Percentiles rank a stretch among this genome's conserved stretches.
phyloP scores from a whole-genome alignment of 2,797 vertebrate genomes.

The Harpagifer antarcticus region DNA sequence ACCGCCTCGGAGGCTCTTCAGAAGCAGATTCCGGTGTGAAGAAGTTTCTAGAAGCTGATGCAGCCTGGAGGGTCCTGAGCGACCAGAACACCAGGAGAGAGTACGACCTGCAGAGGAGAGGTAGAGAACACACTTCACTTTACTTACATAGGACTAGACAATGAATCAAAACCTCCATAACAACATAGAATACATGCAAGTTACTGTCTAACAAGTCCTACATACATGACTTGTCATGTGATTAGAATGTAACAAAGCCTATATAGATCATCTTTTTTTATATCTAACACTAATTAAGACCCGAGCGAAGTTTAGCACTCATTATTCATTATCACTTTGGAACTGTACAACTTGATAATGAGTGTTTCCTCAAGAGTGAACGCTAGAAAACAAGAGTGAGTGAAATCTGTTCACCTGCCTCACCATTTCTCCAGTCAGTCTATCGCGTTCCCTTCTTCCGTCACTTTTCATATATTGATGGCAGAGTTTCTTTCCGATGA shows the following conservation, averaged over 20 bases:
- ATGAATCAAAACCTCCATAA: no score
- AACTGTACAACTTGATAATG: slow-evolving; percentile 62
- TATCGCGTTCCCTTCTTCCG: background rate
- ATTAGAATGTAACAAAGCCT: background rate
- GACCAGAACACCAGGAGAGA: slow-evolving; percentile 58
- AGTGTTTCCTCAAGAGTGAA: slow-evolving; percentile 59
- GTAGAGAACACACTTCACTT: slow-evolving; percentile 28
- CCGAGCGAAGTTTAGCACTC: slow-evolving; percentile 48
- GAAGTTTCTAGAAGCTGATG: slow-evolving; percentile 73
- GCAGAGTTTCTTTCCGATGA: background rate
- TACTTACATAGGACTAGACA: no score
- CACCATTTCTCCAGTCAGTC: background rate
- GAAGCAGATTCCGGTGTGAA: slow-evolving; percentile 50
- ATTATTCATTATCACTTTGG: slow-evolving; percentile 68
- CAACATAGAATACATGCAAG: no score
- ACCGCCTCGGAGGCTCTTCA: slow-evolving; percentile 55
- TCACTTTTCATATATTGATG: background rate
- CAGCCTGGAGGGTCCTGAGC: slow-evolving; percentile 74
- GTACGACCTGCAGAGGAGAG: slow-evolving; percentile 75
- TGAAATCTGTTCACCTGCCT: slow-evolving; percentile 39
- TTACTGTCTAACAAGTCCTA: no score
- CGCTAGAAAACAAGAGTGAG: slow-evolving; percentile 32
- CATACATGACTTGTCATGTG: background rate
- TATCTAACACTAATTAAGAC: slow-evolving; percentile 60
- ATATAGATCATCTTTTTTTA: background rate